Conservation (phyloP, 2,797 vertebrate genomes). For the Tragelaphus oryx region DNA sequence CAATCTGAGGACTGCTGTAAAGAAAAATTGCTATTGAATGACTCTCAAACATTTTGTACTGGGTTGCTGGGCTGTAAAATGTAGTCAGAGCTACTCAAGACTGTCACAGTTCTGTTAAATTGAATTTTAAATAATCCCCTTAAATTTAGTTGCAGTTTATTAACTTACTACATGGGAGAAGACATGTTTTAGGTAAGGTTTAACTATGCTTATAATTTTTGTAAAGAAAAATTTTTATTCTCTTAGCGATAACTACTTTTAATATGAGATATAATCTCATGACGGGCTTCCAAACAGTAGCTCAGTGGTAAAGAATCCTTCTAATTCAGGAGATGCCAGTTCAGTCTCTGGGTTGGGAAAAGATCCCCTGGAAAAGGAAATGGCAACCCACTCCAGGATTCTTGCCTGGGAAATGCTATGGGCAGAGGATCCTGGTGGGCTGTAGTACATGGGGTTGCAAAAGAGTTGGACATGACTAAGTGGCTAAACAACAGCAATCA, state of each 20-base stretch:
- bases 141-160: constrained; percentile 20
- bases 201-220: constrained; percentile 5
- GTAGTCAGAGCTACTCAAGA: background rate
- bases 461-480: background rate
- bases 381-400: background rate
- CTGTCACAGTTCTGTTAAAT: constrained; percentile 7
- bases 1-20: background rate
- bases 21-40: background rate
- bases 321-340: background rate
- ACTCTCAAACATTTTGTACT: background rate
- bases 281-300: background rate
- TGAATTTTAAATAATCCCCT: constrained; percentile 1
- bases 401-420: background rate
- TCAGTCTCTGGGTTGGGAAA: background rate
- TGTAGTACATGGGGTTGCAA: background rate
- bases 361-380: background rate
- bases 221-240: background rate
- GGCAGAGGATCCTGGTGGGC: background rate
- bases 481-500: background rate
- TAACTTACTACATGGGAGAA: background rate
- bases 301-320: background rate
- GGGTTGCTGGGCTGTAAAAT: background rate
- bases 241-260: background rate
- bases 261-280: background rate
- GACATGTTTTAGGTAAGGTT: background rate